Evolutionary conservation across 2,797 vertebrate genomes (phyloP), one percentile per base, ranked within the genome.

Genomic region (Hylomyscus alleni): DNA sequence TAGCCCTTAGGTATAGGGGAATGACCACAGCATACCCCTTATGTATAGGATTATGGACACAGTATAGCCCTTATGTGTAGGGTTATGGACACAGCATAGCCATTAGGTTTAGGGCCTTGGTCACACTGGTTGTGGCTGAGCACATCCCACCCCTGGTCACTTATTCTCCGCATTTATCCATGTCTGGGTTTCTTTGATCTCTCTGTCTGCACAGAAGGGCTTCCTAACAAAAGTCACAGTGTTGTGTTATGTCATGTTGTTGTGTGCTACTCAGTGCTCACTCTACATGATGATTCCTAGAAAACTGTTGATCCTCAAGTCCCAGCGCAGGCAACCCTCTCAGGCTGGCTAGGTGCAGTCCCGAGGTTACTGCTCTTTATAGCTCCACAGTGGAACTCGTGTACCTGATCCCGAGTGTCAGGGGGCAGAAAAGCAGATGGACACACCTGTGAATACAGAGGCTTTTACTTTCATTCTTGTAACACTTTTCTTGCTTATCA

Each of bases 271-370:
- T 58, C 60, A 75, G 75, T 6, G 6, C 3, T 60, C 29, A 73
- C 31, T 29, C 31, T 9, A 2, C 9, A 3, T 19, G 3, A 73
- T 11, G 9, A 52, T 17, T 0, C 20, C 4, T 34, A 6, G 40
- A 60, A 60, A 86, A 37, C n/a, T 12, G 17, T 17, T 47, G 44
- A 14, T 31, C 13, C 17, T 17, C 24, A 3, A 73, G 34, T 31
- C 15, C 73, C 40, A 54, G 9, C 26, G 5, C 13, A 24, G 50
- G 34, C 17, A 67, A 62, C 29, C 3, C 0, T 37, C 20, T 60
- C 29, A 12, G 7, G 54, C 20, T 10, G 12, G 40, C 47, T 22
- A 34, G 34, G 77, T 22, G 4, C 22, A 31, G 34, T 3, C 4
- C 7, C 10, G 24, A 62, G 4, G 9, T n/a, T 31, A 37, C 56